Base-by-base conservation (phyloP, 1,140 invertebrate species). In the Macrocentrus cingulum region DNA sequence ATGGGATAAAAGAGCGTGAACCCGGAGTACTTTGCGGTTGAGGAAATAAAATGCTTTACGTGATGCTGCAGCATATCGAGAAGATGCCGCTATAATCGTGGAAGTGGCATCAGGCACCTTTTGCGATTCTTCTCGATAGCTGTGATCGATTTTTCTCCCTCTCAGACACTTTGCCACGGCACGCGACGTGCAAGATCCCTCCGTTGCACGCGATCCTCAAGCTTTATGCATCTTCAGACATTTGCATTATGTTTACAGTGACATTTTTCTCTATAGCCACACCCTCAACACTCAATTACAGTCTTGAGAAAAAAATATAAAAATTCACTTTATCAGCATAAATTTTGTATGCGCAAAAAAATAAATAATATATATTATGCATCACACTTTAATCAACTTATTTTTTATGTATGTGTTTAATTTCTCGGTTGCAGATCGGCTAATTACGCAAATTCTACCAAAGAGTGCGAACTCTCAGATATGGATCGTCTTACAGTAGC, bases 401-500 rank as follows among this genome's bases (percentile, higher is more conserved):
- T 5, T 5, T 29, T 29, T 29, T 9, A 29, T 29, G n/a, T n/a
- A n/a, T 34, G 29, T 6, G 34, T 34, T 39, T n/a, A 50, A 32
- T 36, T 42, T 41, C 25, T 74, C 56, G 34, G 66, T 74, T 86
- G 59, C 84, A 95, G 94, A 82, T 95, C 94, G 52, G 90, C 91
- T 61, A 95, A 94, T 80, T 96, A 90, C 80, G 88, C 91, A 70
- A 90, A 91, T 73, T 85, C 85, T 57, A 92, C 89, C 29, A 90
- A 90, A 41, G 87, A 90, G 63, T 96, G 94, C 71, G 87, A 90
- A 67, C 80, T 95, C 45, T 93, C 91, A 7, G 91, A 92, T 70
- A 91, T 95, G 90, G 92, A 96, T 77, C 84, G 93, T 56, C 84
- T 93, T 66, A 94, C 92, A 19, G 82, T 93, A 51, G 91, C 88